Conservation (phyloP, 2,888 invertebrate species). For the Malthinus seriepunctatus region DNA sequence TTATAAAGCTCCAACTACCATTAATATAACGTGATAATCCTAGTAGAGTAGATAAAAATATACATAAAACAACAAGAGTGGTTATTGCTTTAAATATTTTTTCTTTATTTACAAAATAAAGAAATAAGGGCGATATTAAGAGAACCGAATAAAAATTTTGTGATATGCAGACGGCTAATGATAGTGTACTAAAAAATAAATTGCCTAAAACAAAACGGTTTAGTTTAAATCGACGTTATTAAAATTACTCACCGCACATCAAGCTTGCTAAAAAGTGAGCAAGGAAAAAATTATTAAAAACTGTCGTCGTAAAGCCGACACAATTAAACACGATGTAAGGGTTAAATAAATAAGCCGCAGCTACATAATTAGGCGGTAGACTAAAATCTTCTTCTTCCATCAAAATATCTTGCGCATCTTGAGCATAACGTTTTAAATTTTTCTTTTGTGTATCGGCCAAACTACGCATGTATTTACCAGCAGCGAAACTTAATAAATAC, state of each 20-base stretch:
- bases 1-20: constrained; percentile 58
- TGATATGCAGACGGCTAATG: constrained; percentile 77
- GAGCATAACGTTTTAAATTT: constrained; percentile 59
- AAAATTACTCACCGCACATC: constrained; percentile 57
- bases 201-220: constrained; percentile 56
- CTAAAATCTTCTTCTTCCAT: constrained; percentile 61
- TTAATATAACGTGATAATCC: constrained; percentile 27
- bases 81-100: constrained; percentile 52
- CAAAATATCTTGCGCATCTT: constrained; percentile 61
- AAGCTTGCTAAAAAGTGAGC: constrained; percentile 73
- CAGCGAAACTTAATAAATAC: constrained; percentile 70
- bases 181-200: constrained; percentile 64
- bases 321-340: constrained; percentile 88
- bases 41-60: constrained; percentile 12
- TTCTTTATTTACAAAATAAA: constrained; percentile 66
- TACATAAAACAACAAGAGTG: constrained; percentile 40
- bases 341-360: constrained; percentile 83
- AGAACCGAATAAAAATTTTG: constrained; percentile 84
- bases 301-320: constrained; percentile 86
- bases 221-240: constrained; percentile 7
- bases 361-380: constrained; percentile 70
- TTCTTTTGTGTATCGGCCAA: constrained; percentile 60
- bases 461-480: constrained; percentile 68
- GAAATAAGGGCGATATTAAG: constrained; percentile 79
- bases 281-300: constrained; percentile 84